Evolutionary conservation across 2,888 invertebrate genomes (phyloP).

Genomic region (Eupsilia transversa): DNA sequence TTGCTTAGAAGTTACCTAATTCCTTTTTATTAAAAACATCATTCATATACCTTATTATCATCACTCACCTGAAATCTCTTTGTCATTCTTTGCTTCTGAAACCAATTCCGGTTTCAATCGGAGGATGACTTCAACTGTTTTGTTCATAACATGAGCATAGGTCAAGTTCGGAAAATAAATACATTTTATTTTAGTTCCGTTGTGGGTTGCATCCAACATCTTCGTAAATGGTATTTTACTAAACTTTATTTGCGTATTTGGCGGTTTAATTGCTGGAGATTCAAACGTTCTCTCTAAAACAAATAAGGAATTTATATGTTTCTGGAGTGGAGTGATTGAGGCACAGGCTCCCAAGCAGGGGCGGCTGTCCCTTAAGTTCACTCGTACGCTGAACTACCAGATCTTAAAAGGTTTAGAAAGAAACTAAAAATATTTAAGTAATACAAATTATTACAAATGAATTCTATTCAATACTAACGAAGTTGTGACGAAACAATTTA

Average conservation of each 20-base stretch:
- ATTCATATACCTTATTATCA: neutral
- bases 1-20: neutral
- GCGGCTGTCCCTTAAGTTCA: too few relatives aligned
- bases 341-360: too few relatives aligned
- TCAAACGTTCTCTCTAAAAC: neutral
- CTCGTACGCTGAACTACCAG: too few relatives aligned
- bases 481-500: too few relatives aligned
- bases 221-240: too few relatives aligned
- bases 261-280: too few relatives aligned
- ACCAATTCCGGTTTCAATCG: neutral
- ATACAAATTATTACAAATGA: too few relatives aligned
- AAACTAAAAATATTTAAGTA: too few relatives aligned
- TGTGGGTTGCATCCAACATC: neutral
- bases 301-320: neutral
- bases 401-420: too few relatives aligned
- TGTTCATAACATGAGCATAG: accelerated
- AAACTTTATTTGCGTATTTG: neutral
- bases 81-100: neutral
- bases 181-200: neutral
- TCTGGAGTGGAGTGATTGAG: too few relatives aligned
- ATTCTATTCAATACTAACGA: too few relatives aligned
- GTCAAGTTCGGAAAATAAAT: neutral
- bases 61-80: neutral
- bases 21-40: neutral
- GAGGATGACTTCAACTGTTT: neutral